phyloP scores from a whole-genome alignment of 2,113 vertebrate species.

The Oostethus manadensis region DNA sequence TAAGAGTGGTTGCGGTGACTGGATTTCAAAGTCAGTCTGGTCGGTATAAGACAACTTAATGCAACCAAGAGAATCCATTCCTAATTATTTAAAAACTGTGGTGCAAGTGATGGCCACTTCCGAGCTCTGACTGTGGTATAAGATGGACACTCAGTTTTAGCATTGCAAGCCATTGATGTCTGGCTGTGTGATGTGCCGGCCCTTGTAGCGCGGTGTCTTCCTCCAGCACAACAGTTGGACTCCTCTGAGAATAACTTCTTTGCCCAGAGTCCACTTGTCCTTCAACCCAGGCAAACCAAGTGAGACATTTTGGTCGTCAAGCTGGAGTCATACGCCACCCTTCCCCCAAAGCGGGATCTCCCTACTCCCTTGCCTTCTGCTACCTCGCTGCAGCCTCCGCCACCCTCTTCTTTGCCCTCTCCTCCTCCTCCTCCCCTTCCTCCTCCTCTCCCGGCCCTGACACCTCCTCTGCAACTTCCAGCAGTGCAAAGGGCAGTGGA shows the following conservation, averaged over 20 bases:
- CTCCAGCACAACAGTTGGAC: slow-evolving; percentile 5
- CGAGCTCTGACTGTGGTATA: slow-evolving; percentile 54
- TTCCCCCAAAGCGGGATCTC: slow-evolving; percentile 84
- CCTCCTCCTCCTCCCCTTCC: slow-evolving; percentile 41
- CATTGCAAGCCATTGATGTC: neutral
- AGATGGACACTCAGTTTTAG: slow-evolving; percentile 18
- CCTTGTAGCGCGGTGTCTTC: neutral
- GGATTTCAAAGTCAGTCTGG: slow-evolving; percentile 36
- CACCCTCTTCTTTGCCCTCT: slow-evolving; percentile 31
- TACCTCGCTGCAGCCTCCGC: slow-evolving; percentile 46
- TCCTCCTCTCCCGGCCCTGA: slow-evolving; percentile 45
- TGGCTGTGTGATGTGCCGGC: slow-evolving; percentile 9
- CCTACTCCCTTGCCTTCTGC: slow-evolving; percentile 36
- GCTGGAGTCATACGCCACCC: slow-evolving; percentile 67
- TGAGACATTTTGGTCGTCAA: slow-evolving; percentile 37
- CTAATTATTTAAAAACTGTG: slow-evolving; percentile 17
- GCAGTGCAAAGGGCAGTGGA: slow-evolving; percentile 75
- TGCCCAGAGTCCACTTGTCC: neutral
- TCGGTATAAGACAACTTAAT: slow-evolving; percentile 50
- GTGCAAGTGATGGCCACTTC: slow-evolving; percentile 1
- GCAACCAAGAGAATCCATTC: slow-evolving; percentile 10
- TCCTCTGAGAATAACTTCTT: neutral
- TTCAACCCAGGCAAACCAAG: slow-evolving; percentile 11
- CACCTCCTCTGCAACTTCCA: slow-evolving; percentile 74
- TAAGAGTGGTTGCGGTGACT: slow-evolving; percentile 39